Conservation (phyloP, 2,888 invertebrate species). For the Eutolmus rufibarbis region DNA sequence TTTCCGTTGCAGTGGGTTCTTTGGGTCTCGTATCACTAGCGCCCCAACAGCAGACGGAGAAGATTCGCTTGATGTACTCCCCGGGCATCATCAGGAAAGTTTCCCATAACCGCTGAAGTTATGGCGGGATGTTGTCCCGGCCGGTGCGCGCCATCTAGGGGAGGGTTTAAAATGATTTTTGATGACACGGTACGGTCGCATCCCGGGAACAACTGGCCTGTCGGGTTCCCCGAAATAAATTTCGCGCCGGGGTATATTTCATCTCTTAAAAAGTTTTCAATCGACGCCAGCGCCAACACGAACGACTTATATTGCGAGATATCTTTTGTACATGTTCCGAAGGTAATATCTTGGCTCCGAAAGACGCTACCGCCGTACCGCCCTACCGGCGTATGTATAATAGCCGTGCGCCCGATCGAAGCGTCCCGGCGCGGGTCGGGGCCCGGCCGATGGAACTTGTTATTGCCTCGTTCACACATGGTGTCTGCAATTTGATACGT, state of each 20-base stretch:
- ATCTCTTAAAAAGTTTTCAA: conserved; percentile 30
- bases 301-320: conserved; percentile 27
- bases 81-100: neutral
- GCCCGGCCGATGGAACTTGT: conserved; percentile 34
- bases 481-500: conserved; percentile 48
- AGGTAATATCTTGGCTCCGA: conserved; percentile 25
- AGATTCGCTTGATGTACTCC: neutral
- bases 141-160: neutral
- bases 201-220: neutral
- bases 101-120: neutral
- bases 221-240: neutral
- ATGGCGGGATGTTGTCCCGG: neutral
- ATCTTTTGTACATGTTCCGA: conserved; percentile 19
- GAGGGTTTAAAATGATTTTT: neutral
- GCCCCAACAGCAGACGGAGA: neutral
- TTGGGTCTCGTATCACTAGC: neutral
- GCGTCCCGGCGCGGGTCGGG: neutral
- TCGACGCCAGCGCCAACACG: conserved; percentile 22
- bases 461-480: conserved; percentile 47
- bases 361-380: neutral
- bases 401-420: conserved; percentile 31
- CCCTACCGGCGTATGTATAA: conserved; percentile 4
- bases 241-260: conserved; percentile 5
- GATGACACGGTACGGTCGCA: neutral
- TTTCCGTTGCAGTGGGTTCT: neutral